Evolutionary conservation across 1,140 invertebrate genomes (phyloP), one percentile per base, ranked within the genome.

Genomic region (Trichonephila clavipes): DNA sequence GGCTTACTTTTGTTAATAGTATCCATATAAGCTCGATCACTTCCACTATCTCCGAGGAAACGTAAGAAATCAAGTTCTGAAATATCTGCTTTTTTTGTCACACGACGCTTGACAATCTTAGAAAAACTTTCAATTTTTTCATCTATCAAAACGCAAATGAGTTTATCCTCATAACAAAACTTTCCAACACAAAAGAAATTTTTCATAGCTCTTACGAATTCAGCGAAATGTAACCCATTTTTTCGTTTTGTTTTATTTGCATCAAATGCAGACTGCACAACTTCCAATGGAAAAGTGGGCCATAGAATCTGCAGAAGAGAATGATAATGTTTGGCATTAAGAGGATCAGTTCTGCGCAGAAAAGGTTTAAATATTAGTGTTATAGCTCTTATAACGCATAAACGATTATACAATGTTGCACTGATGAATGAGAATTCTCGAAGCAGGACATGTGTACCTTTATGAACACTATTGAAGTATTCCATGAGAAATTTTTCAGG

Each of bases 391-490:
- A 94, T 62, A n/a, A 92, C 90, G 51, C 94, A 94, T 1, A 90
- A 58, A 66, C 94, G 83, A 40, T 94, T 94, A 89, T 94, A 92
- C 2, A 81, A 85, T 1, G 94, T 94, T 24, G 94, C 89, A 89
- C 87, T 92, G 6, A 94, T 81, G 51, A 94, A 94, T 7, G 40
- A 51, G 83, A 58, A 94, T 59, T 94, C 94, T 24, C 94, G 94
- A 85, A 94, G 85, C 8, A 94, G 24, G n/a, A 94, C 34, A 51
- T 94, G 94, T 59, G 89, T 92, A 28, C 94, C 94, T 83, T 94
- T 90, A 34, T 94, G 94, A 62, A 94, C 94, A 92, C 94, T 94
- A 1, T 69, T 59, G 72, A 94, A 94, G 69, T 94, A 94, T 88
- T 94, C 93, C 28, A 87, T 90, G 16, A 94, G 59, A 44, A 94